These are phyloP conservation scores for Babylonia areolata DNA, from an alignment of 1,140 invertebrate genomes.

Conservation along the genomic window DNA sequence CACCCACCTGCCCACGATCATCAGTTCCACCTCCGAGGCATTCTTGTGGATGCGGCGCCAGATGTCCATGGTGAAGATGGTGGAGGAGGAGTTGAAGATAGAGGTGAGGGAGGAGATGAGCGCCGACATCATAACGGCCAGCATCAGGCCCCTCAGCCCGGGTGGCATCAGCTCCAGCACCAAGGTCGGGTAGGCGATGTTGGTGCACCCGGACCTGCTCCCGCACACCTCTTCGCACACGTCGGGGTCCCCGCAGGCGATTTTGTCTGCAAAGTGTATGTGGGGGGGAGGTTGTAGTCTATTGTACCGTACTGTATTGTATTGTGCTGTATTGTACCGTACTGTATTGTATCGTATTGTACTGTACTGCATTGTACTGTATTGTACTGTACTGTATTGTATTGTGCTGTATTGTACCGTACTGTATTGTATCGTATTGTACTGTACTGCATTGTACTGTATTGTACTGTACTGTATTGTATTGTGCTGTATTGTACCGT, in stretches of 20 bases:
- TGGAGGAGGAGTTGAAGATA: conserved; percentile 79
- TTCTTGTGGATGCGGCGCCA: conserved; percentile 77
- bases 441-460: no score
- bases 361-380: no score
- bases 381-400: no score
- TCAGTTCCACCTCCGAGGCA: conserved; percentile 76
- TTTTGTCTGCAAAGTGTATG: conserved; percentile 70
- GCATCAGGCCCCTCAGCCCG: conserved; percentile 77
- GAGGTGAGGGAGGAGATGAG: conserved; percentile 78
- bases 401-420: no score
- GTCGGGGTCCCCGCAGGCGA: conserved; percentile 74
- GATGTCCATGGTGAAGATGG: conserved; percentile 80
- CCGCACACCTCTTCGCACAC: conserved; percentile 64
- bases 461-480: no score
- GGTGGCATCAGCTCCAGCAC: conserved; percentile 72
- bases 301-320: no score
- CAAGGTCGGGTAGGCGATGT: conserved; percentile 73
- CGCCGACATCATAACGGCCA: conserved; percentile 80
- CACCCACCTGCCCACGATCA: conserved; percentile 77
- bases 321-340: no score
- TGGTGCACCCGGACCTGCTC: conserved; percentile 69
- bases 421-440: no score
- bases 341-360: no score
- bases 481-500: no score
- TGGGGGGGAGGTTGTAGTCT: no score